Base-by-base conservation (phyloP, 2,888 invertebrate genomes). In the Pollenia griseotomentosa region DNA sequence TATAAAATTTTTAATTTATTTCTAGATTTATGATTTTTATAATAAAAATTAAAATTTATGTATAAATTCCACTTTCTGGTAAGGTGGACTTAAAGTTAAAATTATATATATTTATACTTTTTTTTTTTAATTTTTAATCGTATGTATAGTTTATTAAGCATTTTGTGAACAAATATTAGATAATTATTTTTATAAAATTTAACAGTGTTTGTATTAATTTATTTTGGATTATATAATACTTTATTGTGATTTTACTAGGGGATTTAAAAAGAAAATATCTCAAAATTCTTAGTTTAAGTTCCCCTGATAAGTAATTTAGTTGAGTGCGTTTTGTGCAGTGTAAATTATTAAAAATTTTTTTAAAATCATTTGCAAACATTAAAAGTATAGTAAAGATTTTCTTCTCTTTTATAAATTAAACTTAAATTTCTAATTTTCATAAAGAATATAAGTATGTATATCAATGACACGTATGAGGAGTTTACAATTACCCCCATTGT, bases 51-150 rank as follows among this genome's bases (percentile, higher is more conserved):
- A 73, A 73, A 73, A 57, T 57, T n/a, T 66, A 89, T 90, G 89
- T 90, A 92, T 90, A 91, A 90, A 90, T 89, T 92, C 90, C 91
- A 92, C 91, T 90, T 92, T 92, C 92, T 91, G 91, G 88, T 89
- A 89, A 89, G 81, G 79, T 90, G 83, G 77, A 61, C 73, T 84
- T 84, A 73, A 63, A 53, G 14, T 66, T 79, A 79, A 73, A 33
- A 33, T 16, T 71, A 33, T 33, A 33, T 79, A 51, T 19, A 65
- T 53, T 40, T 16, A 33, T 33, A 33, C 0, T 0, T 2, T 14
- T 66, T 33, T 46, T 23, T 46, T 19, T 16, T 51, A 14, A 68
- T 68, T 70, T 40, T n/a, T 51, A 4, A 3, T 19, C 8, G 16
- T 48, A 48, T 11, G 51, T 70, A 7, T 81, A 77, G 53, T 80